Evolutionary conservation across 2,888 invertebrate species (phyloP).

Genomic region (Diaperis boleti): DNA sequence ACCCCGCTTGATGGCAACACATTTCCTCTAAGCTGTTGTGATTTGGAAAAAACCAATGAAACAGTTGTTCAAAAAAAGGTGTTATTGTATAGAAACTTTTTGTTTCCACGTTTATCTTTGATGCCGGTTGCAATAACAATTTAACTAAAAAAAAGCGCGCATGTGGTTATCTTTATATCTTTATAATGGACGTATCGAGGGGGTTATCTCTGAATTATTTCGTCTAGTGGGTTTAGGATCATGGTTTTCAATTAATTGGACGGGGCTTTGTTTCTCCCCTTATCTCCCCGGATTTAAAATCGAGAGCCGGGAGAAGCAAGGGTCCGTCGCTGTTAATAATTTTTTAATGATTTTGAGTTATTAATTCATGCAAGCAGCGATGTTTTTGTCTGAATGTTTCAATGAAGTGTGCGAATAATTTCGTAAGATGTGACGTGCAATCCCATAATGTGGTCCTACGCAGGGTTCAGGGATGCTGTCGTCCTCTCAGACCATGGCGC

Average conservation of each 20-base stretch:
- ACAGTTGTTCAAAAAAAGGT: neutral
- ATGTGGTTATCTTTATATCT: conserved; percentile 32
- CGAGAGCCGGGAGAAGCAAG: conserved; percentile 14
- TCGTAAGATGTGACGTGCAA: conserved; percentile 37
- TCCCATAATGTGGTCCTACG: conserved; percentile 48
- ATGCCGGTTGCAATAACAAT: no score
- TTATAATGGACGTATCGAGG: neutral
- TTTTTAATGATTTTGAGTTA: conserved; percentile 8
- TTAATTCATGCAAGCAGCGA: conserved; percentile 17
- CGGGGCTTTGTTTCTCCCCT: conserved; percentile 24
- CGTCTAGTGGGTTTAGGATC: conserved; percentile 12
- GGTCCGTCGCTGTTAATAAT: neutral
- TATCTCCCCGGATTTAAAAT: neutral
- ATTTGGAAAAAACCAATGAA: conserved; percentile 1
- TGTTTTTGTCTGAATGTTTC: conserved; percentile 24
- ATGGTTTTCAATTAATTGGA: conserved; percentile 23
- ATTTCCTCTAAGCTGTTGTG: conserved; percentile 13
- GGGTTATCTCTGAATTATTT: conserved; percentile 14
- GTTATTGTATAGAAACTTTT: conserved; percentile 3
- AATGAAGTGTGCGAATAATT: conserved; percentile 36
- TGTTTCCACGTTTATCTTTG: conserved; percentile 29
- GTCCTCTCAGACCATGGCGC: conserved; percentile 91
- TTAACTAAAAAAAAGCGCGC: no score
- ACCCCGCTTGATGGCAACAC: conserved; percentile 15
- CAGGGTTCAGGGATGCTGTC: conserved; percentile 84